Evolutionary conservation across 2,888 invertebrate genomes (phyloP), one percentile per base, ranked within the genome.

Genomic region (Drosophila eohydei): DNA sequence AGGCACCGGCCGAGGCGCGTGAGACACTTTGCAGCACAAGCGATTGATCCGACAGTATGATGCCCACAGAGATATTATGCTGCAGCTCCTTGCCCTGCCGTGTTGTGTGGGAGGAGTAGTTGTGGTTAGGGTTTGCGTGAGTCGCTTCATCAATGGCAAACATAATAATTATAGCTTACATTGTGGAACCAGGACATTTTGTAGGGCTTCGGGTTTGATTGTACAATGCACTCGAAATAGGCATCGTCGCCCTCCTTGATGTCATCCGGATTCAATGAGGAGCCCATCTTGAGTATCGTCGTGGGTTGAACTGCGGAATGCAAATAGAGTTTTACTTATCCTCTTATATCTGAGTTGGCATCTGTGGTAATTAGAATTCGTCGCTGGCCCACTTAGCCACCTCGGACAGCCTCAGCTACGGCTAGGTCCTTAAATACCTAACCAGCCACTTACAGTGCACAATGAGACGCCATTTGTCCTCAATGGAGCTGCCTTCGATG

Each of bases 221-320:
- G 95, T 77, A 97, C 96, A 80, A 95, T 95, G 93, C 97, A 97
- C 92, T 97, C 97, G 93, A 97, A 97, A 93, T 97, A 97, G 68
- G 97, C 97, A 92, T 97, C 97, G 91, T 97, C 97, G 40, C 97
- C 97, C 93, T 97, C 97, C 93, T 97, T 97, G 92, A 97, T 97
- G 92, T 96, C 96, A 82, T 96, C 96, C 11, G 97, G 96, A 93
- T 97, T 97, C 83, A 97, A 94, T 86, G 95, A 96, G 76, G 96
- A 95, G 57, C 97, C 97, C 95, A 97, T 96, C 93, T 96, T 96
- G 82, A 97, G 94, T 78, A 95, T 95, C 38, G 97, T 96, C 73
- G 96, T 95, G 21, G 97, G 97, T 83, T 95, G 94, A 94, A 96
- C 97, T 97, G 94, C 56, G 93, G 94, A 91, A 41, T 97, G 94